Evolutionary conservation across 1,140 invertebrate species (phyloP), one percentile per base, ranked within the genome.

Genomic region (Pollicipes pollicipes): DNA sequence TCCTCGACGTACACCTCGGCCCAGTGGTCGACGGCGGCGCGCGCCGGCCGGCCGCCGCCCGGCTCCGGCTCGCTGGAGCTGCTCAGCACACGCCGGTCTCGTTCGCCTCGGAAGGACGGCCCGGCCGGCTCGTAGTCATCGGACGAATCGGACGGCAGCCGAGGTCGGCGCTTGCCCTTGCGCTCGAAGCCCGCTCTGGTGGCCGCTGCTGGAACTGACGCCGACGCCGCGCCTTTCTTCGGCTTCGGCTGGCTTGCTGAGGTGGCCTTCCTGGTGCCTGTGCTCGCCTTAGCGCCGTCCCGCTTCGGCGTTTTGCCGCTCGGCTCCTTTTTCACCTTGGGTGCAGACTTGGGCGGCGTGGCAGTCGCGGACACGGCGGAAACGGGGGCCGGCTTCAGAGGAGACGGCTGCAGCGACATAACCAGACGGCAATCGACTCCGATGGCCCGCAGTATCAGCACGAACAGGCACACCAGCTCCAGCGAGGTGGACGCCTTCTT

Each of bases 1-100:
- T 85, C 84, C 77, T 93, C 90, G 0, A 90, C 80, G 81, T 87
- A 97, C 32, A 96, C 86, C 82, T 97, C 94, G 30, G 85, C 83
- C 93, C 93, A 97, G 75, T 88, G 81, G 80, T 95, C 85, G 68
- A 83, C 81, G 63, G 81, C 82, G 27, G 72, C 67, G 6, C 63
- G 45, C 6, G 45, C 45, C 45, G 45, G 45, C 45, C 45, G 6
- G 6, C 45, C 45, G 2, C 13, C 2, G 10, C 13, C 3, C 45
- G 13, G 13, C 45, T 58, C 45, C 45, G 45, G 24, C 13, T 21
- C 45, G 45, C 45, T 58, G 10, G 45, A 58, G 45, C 45, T 58
- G 21, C 45, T 58, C 45, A 58, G 45, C 45, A 58, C 45, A 21
- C 45, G 45, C 17, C 45, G 45, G 21, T 58, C 45, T n/a, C n/a